phyloP scores from a whole-genome alignment of 2,797 vertebrate genomes.

The Xerus rutilus region DNA sequence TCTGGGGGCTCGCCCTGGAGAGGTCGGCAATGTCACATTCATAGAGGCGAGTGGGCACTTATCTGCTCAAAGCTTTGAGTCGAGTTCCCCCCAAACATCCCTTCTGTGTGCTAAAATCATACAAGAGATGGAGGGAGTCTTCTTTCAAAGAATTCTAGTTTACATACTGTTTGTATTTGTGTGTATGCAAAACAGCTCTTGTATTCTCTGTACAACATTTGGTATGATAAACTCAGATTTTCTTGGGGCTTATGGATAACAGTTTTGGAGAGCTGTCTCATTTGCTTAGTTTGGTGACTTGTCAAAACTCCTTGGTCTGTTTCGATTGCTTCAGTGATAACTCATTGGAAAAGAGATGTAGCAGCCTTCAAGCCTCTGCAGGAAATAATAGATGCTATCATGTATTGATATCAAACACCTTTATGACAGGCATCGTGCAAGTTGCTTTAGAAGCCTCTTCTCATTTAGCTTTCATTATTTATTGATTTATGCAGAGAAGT shows the following conservation, averaged over 20 bases:
- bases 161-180: not conserved
- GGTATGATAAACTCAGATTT: not conserved
- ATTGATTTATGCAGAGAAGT: not conserved
- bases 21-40: not conserved
- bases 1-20: rapidly evolving
- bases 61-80: not conserved
- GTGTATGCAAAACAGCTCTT: not conserved
- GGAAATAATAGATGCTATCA: rapidly evolving
- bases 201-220: not conserved
- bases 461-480: not conserved
- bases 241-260: not conserved
- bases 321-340: too few species aligned
- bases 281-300: not conserved
- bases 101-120: not conserved
- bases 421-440: too few species aligned
- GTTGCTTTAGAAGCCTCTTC: not conserved
- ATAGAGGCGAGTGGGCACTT: rapidly evolving
- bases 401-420: rapidly evolving
- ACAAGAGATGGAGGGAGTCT: too few species aligned
- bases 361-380: not conserved
- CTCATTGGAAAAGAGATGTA: rapidly evolving
- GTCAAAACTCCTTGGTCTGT: not conserved
- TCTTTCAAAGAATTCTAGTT: not conserved
- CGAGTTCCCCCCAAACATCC: not conserved
- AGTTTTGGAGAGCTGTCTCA: not conserved